Evolutionary conservation across 2,113 vertebrate species (phyloP), one percentile per base, ranked within the genome.

Genomic region (Mola mola): DNA sequence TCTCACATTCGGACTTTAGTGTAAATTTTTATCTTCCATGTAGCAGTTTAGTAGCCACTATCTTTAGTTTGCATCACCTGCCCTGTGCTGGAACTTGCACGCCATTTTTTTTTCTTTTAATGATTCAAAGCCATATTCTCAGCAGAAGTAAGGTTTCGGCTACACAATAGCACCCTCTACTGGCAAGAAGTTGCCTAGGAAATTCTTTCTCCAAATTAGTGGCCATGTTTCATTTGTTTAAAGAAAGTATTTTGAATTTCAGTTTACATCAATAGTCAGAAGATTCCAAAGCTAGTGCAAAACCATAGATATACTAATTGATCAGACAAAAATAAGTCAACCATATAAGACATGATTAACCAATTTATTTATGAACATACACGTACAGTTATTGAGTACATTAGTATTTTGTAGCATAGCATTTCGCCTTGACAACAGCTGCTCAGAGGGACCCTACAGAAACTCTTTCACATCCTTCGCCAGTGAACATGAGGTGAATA

Each of bases 361-460:
- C 76, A 84, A 87, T 93, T 93, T 93, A 93, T 92, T 91, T 74
- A 92, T 89, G 88, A 91, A 92, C 92, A 92, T 89, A 90, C 91
- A 92, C 85, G 57, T 71, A 92, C 89, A 91, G 80, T 89, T 90
- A 90, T 88, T 83, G 87, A 91, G 89, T 91, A 92, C 90, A 93
- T 91, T 90, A 91, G 89, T 89, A 90, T 92, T 87, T 88, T 89
- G 85, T 90, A 91, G 88, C 89, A 90, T 90, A 90, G 90, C 84
- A 85, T 90, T 90, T 92, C 81, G 87, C 89, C 88, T 88, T 66
- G 87, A 91, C 92, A 93, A 93, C 92, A 93, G 91, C 91, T 92
- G 90, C 75, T 88, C 56, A 61, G 78, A 71, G 73, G 72, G 79
- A 85, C 57, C 66, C 53, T 48, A 62, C 69, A 72, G 72, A 72